phyloP scores from a whole-genome alignment of 2,888 invertebrate species.

The Colletes collaris region DNA sequence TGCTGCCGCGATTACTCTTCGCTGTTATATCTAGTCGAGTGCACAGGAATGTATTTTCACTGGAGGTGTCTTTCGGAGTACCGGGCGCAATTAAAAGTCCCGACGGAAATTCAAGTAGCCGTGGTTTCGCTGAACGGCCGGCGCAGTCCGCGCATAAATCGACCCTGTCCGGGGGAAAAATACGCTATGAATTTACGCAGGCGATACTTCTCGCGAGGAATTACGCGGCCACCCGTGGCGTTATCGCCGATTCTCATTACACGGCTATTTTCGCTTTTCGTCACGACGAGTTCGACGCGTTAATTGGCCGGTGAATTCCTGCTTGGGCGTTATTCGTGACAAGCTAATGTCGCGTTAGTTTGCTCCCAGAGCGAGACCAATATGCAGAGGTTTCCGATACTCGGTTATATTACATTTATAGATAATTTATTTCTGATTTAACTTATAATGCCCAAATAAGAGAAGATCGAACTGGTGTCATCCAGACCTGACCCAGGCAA shows the following conservation, averaged over 20 bases:
- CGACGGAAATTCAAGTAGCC: conserved; percentile 6
- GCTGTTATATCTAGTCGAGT: background rate
- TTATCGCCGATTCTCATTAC: conserved; percentile 44
- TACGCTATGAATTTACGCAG: conserved; percentile 30
- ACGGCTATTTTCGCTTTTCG: conserved; percentile 55
- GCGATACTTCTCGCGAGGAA: conserved; percentile 7
- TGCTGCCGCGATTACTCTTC: conserved; percentile 10
- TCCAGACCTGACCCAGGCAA: background rate
- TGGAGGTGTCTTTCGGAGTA: background rate
- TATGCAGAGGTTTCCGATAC: background rate
- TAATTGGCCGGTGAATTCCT: conserved; percentile 58
- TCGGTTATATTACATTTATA: too few relatives aligned
- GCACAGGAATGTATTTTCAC: conserved; percentile 13
- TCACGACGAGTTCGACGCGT: conserved; percentile 28
- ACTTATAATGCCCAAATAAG: too few relatives aligned
- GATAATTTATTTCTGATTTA: too few relatives aligned
- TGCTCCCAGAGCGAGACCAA: too few relatives aligned
- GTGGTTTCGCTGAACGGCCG: background rate
- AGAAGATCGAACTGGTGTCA: conserved; percentile 2
- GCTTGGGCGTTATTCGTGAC: conserved; percentile 10
- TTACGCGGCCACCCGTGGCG: conserved; percentile 49
- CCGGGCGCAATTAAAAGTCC: conserved; percentile 12
- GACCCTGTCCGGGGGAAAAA: background rate
- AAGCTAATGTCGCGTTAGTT: background rate
- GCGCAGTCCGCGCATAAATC: background rate